Evolutionary conservation across 2,888 invertebrate genomes (phyloP).

Genomic region (Deladenus siricidicola): DNA sequence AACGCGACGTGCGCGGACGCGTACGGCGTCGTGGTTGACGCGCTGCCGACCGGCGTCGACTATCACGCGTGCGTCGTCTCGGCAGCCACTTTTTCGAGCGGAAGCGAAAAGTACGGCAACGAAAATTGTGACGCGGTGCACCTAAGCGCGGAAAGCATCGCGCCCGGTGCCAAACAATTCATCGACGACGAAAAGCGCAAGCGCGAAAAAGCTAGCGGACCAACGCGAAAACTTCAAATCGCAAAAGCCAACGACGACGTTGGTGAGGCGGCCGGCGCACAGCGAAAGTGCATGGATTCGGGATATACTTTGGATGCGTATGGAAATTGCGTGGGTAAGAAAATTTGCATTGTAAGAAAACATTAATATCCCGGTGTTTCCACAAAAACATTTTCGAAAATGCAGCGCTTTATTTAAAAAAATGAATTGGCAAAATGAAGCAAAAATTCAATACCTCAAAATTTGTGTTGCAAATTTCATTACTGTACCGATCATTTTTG

Average conservation of each 20-base stretch:
- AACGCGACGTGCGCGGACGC: slow-evolving; percentile 39
- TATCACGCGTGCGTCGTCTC: slow-evolving; percentile 43
- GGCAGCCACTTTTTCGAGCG: slow-evolving; percentile 20
- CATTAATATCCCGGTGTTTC: slow-evolving; percentile 12
- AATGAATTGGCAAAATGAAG: too few species aligned
- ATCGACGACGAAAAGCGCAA: neutral
- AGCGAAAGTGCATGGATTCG: neutral
- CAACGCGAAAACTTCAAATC: neutral
- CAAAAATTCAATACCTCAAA: too few species aligned
- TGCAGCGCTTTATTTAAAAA: too few species aligned
- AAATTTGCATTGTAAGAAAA: slow-evolving; percentile 15
- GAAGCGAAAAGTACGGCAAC: slow-evolving; percentile 30
- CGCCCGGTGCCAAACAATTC: neutral
- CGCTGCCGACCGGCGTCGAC: slow-evolving; percentile 37
- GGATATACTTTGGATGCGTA: slow-evolving; percentile 24
- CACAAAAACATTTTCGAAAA: too few species aligned
- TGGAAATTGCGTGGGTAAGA: slow-evolving; percentile 17
- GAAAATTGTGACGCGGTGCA: slow-evolving; percentile 20
- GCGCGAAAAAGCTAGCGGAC: neutral
- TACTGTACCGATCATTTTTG: too few species aligned
- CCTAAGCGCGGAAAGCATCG: neutral
- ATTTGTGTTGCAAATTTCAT: too few species aligned
- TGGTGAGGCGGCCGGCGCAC: neutral
- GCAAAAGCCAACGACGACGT: neutral
- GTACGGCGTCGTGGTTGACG: slow-evolving; percentile 30